Conservation (phyloP, 2,113 vertebrate species). For the Ictidomys tridecemlineatus region DNA sequence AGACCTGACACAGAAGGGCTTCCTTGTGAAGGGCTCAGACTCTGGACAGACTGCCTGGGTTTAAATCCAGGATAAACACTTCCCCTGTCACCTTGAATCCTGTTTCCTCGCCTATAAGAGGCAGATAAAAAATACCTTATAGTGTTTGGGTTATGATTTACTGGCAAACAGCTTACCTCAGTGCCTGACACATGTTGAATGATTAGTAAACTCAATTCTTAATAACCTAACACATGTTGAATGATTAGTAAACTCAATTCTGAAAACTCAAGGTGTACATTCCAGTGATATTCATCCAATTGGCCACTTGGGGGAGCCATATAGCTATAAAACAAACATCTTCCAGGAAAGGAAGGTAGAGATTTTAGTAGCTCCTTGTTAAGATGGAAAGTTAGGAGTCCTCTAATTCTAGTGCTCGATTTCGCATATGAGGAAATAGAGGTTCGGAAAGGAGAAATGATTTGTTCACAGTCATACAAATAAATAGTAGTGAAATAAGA, state of each 20-base stretch:
- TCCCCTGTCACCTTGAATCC: neutral
- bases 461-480: neutral
- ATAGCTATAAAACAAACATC: neutral
- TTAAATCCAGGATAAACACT: neutral
- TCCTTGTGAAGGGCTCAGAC: neutral
- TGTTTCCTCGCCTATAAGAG: neutral
- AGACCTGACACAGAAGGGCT: neutral
- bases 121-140: neutral
- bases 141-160: neutral
- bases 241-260: neutral
- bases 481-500: neutral
- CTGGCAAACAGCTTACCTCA: neutral
- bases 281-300: neutral
- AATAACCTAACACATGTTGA: too few species aligned
- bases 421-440: neutral
- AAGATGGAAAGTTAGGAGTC: neutral
- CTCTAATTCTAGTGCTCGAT: neutral
- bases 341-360: neutral
- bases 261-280: neutral
- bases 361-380: neutral
- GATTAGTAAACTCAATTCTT: neutral
- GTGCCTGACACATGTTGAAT: neutral
- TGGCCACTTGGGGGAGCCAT: slow-evolving; percentile 65
- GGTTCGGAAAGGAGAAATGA: neutral
- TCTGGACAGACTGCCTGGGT: neutral